Percentiles rank a stretch among this genome's conserved stretches.
These are phyloP conservation scores for Pardalotus punctatus DNA, from an alignment of 2,113 vertebrate genomes.

Conservation along the genomic window DNA sequence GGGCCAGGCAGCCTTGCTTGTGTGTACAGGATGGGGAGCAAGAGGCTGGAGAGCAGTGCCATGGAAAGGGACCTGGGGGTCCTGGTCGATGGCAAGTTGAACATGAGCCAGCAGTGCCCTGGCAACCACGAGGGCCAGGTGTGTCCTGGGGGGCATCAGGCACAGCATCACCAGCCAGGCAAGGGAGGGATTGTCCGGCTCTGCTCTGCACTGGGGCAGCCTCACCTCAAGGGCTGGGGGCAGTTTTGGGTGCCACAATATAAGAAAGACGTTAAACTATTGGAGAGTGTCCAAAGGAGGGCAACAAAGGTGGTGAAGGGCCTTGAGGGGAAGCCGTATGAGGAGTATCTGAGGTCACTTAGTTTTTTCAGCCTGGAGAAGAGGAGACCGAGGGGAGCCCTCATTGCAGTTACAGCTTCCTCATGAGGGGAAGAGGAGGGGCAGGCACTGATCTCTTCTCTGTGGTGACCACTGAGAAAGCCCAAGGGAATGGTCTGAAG, in stretches of 20 bases:
- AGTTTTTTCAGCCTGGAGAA: background rate
- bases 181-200: background rate
- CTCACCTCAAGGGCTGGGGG: background rate
- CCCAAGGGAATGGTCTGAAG: background rate
- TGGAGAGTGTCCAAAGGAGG: background rate
- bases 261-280: accelerated
- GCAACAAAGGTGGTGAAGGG: background rate
- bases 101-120: background rate
- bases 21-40: accelerated
- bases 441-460: background rate
- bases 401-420: background rate
- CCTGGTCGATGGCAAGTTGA: accelerated
- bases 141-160: background rate
- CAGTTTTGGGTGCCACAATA: accelerated
- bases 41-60: accelerated
- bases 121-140: background rate
- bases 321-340: accelerated
- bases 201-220: background rate
- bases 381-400: background rate
- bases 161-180: background rate
- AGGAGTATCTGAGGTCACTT: background rate
- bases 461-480: background rate
- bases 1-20: accelerated
- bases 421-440: accelerated
- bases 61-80: accelerated